Base-by-base conservation (phyloP, 2,888 invertebrate genomes). In the Drosophila vallismaia region DNA sequence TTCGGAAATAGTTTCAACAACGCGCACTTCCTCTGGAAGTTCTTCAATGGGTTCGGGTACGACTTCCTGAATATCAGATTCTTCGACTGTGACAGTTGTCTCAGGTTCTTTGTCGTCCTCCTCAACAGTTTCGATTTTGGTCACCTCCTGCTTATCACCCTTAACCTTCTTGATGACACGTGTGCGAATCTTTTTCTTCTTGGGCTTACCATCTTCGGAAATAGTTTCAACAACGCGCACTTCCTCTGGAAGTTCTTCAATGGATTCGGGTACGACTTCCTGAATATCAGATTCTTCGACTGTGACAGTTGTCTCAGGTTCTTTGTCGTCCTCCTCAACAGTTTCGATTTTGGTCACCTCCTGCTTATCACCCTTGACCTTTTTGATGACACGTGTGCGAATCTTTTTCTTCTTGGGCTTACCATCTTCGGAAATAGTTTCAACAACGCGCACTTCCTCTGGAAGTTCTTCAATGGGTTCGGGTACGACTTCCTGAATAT, bases 21-120 rank as follows among this genome's bases (percentile, higher is more conserved):
- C 59, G 3, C 66, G 72, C 3, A 76, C 59, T 6, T 75, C 75
- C 1, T 76, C 75, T 1, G 75, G 75, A 26, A 76, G 58, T 7
- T 76, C 75, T 6, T 33, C n/a, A 0, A 36, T 12, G 12, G 36
- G 5, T 36, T 36, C 12, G 5, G n/a, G 12, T 0, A 6, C 36
- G 12, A 28, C 28, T 6, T 28, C 28, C 28, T 28, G 28, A 28
- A 28, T 28, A 1, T 36, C 36, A 14, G 44, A n/a, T 24, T 66
- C 66, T 12, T 66, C 54, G 3, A 66, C 66, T 0, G 59, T 66
- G 1, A 66, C 66, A 0, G 66, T 66, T 0, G 59, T 66, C 3
- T 66, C 66, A 0, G 64, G 44, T 4, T 3, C 19, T 8, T 58
- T 52, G n/a, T 64, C 64, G 14, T 58, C 64, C 7, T 64, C 64